Base-by-base conservation (phyloP, 2,797 vertebrate species). In the Vipera ursinii region DNA sequence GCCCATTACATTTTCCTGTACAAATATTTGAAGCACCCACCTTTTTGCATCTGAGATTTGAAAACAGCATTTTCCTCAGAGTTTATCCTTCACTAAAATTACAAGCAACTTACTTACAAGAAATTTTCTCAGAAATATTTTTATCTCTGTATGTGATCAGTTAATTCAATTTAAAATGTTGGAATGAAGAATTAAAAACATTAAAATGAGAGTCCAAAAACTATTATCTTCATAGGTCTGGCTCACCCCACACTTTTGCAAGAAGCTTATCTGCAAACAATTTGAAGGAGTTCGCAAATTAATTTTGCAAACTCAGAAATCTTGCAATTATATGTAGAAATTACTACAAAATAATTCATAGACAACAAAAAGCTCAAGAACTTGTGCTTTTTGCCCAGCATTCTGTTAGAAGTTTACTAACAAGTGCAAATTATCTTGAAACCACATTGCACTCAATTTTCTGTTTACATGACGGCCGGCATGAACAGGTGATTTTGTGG, bases 91-190 rank as follows among this genome's bases (percentile, higher is more conserved):
- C 44, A 65, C 60, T 3, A 20, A 22, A 95, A 94, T 90, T 90
- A 86, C 93, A 24, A 82, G 90, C 95, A 95, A 95, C 90, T 93
- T 94, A 95, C 44, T 89, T 91, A 26, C 1, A 73, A 78, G 32
- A 26, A 4, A 1, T 22, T 44, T 32, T 90, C 86, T 90, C 89
- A 93, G n/a, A 61, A 28, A 56, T 17, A 56, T 85, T 82, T 88
- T 28, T 65, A 91, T 26, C 48, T 93, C 86, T 65, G 82, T 6
- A 44, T 51, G 44, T 13, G 53, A 48, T 26, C 26, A 59, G 26
- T 57, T 78, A 28, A 92, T 15, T 90, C 55, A 73, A 92, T 87
- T 48, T 63, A 89, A 60, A 26, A 82, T 56, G 86, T 65, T 28
- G 28, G 56, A 59, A 44, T 56, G 56, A 13, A 60, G n/a, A 93